Base-by-base conservation (phyloP, 2,888 invertebrate species). In the Megalurothrips usitatus region DNA sequence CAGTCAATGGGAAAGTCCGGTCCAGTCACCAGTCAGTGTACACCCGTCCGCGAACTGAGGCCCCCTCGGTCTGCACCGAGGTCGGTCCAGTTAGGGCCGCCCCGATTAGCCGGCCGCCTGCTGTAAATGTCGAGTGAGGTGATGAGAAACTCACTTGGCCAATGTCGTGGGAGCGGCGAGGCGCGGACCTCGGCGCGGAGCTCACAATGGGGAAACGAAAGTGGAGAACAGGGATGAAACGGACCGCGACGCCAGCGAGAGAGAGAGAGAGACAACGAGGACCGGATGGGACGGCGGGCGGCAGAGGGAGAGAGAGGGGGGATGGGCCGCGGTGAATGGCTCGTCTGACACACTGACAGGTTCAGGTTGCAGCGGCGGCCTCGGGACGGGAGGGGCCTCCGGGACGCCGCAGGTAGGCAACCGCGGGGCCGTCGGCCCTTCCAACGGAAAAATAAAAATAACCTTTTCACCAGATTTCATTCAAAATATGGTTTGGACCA, bases 71-170 rank as follows among this genome's bases (percentile, higher is more conserved):
- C 34, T 43, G 34, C 34, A 2, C 6, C 6, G 6, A 43, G 34
- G 34, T 43, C 34, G 6, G 34, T 6, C 6, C 6, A 43, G 34
- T 43, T 43, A 43, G 3, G 34, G 34, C 6, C 34, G 34, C 34
- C 34, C 34, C 6, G 34, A 43, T 43, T 43, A 58, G 14, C 58
- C 6, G 14, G 58, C 19, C 58, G n/a, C n/a, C 17, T 58, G 17
- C 17, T 58, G 17, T 58, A 58, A n/a, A 58, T 58, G 68, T 68
- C 68, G 68, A 23, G 68, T n/a, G 23, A 68, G 68, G 68, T 68
- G 68, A 68, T 68, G 68, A 68, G 68, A 68, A 68, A 68, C 68
- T 68, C 23, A 68, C 68, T 68, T 68, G 68, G 23, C 68, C 68
- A 68, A 68, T 68, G 68, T 23, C 68, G 68, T 68, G 68, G 68